Conservation (phyloP, 35 echinoderm and acorn worm genomes). For the Heliocidaris tuberculata region DNA sequence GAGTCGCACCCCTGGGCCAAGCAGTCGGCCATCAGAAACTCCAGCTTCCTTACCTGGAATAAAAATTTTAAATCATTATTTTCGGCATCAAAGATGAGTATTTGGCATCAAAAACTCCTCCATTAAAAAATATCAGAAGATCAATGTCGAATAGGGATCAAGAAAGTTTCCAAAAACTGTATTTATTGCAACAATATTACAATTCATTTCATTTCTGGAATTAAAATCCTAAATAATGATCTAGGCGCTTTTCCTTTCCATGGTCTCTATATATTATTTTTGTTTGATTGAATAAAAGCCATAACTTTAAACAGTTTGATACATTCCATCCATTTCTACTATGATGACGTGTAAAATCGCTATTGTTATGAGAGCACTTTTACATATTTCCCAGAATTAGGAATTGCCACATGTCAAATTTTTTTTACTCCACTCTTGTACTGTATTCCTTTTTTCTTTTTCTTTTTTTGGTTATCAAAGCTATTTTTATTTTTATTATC, state of each 20-base stretch:
- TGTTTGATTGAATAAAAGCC: not conserved
- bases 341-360: too few species aligned
- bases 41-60: constrained; percentile 81
- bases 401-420: too few species aligned
- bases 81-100: not conserved
- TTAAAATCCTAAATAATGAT: not conserved
- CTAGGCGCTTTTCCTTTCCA: not conserved
- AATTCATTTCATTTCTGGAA: not conserved
- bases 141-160: not conserved
- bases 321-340: too few species aligned
- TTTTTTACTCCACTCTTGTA: too few species aligned
- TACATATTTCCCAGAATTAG: too few species aligned
- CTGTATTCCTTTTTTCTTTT: too few species aligned
- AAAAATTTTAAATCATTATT: not conserved
- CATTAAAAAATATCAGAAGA: not conserved
- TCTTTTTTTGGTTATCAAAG: too few species aligned
- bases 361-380: too few species aligned
- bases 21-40: constrained; percentile 89
- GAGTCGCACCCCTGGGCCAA: constrained; percentile 61
- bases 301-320: too few species aligned
- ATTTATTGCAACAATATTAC: not conserved
- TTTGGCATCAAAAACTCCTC: not conserved
- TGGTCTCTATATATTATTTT: not conserved
- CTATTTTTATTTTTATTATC: too few species aligned
- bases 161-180: not conserved